A percentile compares a stretch with the other conserved stretches of the same genome.
Conservation (phyloP, 2,113 vertebrate species). For the Phalacrocorax aristotelis region DNA sequence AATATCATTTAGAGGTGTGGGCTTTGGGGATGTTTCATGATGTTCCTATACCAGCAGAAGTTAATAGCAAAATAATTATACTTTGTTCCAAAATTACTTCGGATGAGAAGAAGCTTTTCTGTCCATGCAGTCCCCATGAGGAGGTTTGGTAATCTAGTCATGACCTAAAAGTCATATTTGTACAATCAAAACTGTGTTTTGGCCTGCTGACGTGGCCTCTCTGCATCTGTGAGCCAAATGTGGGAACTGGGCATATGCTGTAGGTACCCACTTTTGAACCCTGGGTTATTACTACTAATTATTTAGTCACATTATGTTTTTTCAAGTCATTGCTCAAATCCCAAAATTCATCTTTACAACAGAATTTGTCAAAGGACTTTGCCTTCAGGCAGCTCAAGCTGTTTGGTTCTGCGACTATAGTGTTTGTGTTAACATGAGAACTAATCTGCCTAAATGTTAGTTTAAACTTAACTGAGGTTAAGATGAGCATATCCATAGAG, state of each 20-base stretch:
- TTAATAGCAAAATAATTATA: slow-evolving; percentile 57
- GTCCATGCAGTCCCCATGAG: not conserved
- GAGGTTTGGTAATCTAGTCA: not conserved
- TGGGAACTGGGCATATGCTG: not conserved
- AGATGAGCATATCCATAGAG: not conserved
- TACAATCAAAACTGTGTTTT: not conserved
- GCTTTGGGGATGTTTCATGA: not conserved
- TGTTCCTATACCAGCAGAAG: not conserved
- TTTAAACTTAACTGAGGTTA: slow-evolving; percentile 5
- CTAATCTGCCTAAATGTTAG: not conserved
- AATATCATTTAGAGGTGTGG: slow-evolving; percentile 33
- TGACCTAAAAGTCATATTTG: not conserved
- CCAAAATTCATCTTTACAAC: not conserved
- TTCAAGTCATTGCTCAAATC: not conserved
- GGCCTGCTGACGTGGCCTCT: not conserved
- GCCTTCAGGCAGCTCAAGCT: not conserved
- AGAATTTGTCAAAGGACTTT: not conserved
- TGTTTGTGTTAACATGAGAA: not conserved
- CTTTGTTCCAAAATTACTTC: slow-evolving; percentile 9
- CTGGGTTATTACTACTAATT: not conserved
- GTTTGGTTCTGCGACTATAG: not conserved
- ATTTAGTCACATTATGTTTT: not conserved
- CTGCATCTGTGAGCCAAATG: not conserved
- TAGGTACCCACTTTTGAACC: not conserved
- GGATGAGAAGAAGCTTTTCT: not conserved